phyloP scores from a whole-genome alignment of 2,797 vertebrate species.

The Gallinago nigripennis region DNA sequence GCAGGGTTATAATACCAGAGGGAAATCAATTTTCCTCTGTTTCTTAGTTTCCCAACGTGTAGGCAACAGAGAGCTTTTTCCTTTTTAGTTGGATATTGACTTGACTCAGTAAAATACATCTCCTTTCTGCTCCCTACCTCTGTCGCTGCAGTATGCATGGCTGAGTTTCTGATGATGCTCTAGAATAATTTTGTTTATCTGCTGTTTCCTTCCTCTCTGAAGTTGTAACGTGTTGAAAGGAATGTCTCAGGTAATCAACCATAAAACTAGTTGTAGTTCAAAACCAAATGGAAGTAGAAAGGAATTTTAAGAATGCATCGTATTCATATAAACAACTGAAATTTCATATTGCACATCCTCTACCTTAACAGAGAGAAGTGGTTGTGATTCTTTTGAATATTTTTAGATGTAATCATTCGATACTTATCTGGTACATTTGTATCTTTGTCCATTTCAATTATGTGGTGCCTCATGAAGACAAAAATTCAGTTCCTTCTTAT shows the following conservation, averaged over 20 bases:
- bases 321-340: background rate
- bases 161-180: background rate
- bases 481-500: background rate
- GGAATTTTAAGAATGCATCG: conserved; percentile 4
- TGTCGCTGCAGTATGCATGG: background rate
- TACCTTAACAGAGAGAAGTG: background rate
- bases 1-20: background rate
- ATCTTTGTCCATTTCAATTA: background rate
- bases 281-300: background rate
- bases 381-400: background rate
- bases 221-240: background rate
- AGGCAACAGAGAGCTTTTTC: background rate
- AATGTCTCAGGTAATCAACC: background rate
- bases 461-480: background rate
- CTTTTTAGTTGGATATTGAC: background rate
- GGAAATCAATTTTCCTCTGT: background rate
- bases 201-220: background rate
- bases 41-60: background rate
- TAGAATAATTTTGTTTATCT: background rate
- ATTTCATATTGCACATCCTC: background rate
- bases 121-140: background rate
- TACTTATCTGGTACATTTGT: background rate
- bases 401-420: background rate
- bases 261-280: background rate
- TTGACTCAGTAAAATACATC: background rate